Base-by-base conservation (phyloP, 2,888 invertebrate species). In the Tetrapedia diversipes region DNA sequence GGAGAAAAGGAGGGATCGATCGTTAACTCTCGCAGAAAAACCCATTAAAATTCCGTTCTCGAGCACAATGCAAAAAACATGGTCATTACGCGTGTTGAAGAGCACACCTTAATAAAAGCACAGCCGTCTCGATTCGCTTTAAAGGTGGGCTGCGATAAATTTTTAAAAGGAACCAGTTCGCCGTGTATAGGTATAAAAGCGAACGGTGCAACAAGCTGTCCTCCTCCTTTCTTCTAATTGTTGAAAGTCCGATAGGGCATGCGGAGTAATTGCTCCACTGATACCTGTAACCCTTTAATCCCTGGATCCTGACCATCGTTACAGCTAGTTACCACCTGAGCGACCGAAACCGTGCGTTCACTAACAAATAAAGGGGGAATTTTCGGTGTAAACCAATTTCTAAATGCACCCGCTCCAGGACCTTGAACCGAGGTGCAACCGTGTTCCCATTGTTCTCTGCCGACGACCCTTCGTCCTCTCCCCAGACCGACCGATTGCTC, bases 361-460 rank as follows among this genome's bases (percentile, higher is more conserved):
- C 29, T 11, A 63, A 22, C 29, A 11, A 47, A 24, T 14, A 37
- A 47, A 29, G 4, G 34, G 16, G 19, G 59, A 73, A 78, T 79
- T n/a, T n/a, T 80, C 56, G 68, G 70, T 43, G 81, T 77, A 77
- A 85, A 83, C 64, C 71, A 63, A 79, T 80, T 53, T 29, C 77
- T 81, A 77, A 78, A 79, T 74, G 72, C 70, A 60, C 59, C 65
- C 14, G 39, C 29, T 49, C 56, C n/a, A n/a, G 74, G 82, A 80
- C 86, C 85, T 86, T 85, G 85, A 86, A 85, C 86, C 85, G 68
- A 76, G 64, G 59, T 79, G 76, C 84, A 82, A 77, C 77, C 77
- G 75, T 79, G 84, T 61, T 70, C 84, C n/a, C 84, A 86, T 86
- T 85, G 85, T 85, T 85, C 85, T 82, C 82, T 86, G 86, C 73